Percentiles rank a stretch among this genome's conserved stretches.
phyloP scores from a whole-genome alignment of 2,888 invertebrate genomes.

The Neoscelio sp. region DNA sequence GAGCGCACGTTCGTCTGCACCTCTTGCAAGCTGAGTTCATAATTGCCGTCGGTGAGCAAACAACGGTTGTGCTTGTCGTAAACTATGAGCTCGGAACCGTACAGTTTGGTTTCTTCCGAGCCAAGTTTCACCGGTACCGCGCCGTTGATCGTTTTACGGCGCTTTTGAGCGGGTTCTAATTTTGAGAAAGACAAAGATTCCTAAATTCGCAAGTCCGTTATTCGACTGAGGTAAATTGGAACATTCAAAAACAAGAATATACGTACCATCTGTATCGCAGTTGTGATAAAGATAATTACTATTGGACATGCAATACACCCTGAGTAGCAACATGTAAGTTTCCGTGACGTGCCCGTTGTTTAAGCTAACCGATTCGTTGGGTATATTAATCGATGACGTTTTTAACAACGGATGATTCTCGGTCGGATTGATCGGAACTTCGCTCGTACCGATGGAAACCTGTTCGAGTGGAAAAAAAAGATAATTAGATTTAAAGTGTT shows the following conservation, averaged over 20 bases:
- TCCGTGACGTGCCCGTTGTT: conserved; percentile 92
- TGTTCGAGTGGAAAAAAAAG: too few relatives aligned
- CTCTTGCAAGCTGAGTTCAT: conserved; percentile 94
- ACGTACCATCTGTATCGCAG: conserved; percentile 83
- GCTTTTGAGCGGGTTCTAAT: conserved; percentile 90
- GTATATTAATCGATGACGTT: conserved; percentile 92
- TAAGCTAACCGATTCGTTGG: conserved; percentile 92
- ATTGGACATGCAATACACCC: conserved; percentile 85
- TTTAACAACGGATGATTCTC: conserved; percentile 87
- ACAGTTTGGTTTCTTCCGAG: conserved; percentile 85
- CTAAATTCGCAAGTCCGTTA: too few relatives aligned
- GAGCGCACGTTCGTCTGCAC: conserved; percentile 83
- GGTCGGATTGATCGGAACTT: conserved; percentile 90
- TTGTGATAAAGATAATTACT: conserved; percentile 80
- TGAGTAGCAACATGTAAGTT: conserved; percentile 91
- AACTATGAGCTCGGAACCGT: conserved; percentile 92
- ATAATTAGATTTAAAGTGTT: too few relatives aligned
- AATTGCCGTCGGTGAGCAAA: conserved; percentile 94
- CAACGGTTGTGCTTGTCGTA: conserved; percentile 96
- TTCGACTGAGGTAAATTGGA: too few relatives aligned
- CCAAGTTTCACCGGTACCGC: conserved; percentile 78
- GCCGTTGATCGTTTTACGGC: conserved; percentile 86
- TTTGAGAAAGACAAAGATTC: conserved; percentile 47
- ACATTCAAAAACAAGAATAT: neutral
- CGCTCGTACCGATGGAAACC: conserved; percentile 89